A percentile compares a stretch with the other conserved stretches of the same genome.
Conservation (phyloP, 2,888 invertebrate species). For the Peribatodes rhomboidaria region DNA sequence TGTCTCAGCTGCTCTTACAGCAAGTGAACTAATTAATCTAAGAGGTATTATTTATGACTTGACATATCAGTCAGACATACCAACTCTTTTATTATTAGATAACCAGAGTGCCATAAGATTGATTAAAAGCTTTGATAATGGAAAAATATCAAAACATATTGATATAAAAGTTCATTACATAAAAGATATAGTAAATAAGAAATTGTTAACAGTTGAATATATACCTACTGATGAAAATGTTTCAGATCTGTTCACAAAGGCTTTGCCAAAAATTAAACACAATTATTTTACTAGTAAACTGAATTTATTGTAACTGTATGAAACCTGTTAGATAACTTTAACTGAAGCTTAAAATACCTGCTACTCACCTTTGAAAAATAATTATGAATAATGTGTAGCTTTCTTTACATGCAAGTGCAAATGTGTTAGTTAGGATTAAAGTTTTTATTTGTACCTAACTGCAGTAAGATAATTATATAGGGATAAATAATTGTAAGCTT, state of each 20-base stretch:
- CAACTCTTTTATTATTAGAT: not conserved
- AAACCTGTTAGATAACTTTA: too few species aligned
- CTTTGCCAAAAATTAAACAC: not conserved
- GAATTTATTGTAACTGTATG: too few species aligned
- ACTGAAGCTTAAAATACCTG: too few species aligned
- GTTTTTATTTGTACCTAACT: too few species aligned
- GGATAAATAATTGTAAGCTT: too few species aligned
- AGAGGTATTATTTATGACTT: not conserved
- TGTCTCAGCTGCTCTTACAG: not conserved
- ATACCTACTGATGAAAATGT: too few species aligned
- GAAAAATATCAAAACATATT: not conserved
- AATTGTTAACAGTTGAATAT: not conserved
- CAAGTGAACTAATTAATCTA: not conserved
- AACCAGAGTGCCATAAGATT: not conserved
- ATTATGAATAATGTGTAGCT: too few species aligned
- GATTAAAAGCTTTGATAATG: not conserved
- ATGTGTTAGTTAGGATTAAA: too few species aligned
- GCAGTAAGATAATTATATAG: too few species aligned
- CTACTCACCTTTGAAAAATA: too few species aligned
- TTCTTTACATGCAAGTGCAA: too few species aligned
- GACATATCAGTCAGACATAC: not conserved
- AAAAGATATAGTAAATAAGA: not conserved
- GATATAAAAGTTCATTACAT: not conserved
- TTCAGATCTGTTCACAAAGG: not conserved
- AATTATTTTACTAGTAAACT: too few species aligned